These are phyloP conservation scores for Drepana falcataria DNA, from an alignment of 2,888 invertebrate species.

Conservation along the genomic window DNA sequence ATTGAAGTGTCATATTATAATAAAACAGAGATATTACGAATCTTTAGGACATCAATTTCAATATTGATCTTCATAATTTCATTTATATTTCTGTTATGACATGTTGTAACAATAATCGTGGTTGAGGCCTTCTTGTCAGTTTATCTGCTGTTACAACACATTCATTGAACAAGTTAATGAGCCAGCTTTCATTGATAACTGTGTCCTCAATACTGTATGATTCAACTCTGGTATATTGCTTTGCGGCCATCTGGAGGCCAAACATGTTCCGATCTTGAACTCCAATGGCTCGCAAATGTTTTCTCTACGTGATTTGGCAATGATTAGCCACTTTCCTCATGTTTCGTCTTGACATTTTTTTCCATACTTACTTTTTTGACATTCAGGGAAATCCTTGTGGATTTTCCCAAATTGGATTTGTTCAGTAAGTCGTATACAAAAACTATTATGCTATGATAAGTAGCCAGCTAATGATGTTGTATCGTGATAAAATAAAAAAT, in stretches of 20 bases:
- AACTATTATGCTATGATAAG: too few relatives aligned
- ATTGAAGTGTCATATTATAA: too few relatives aligned
- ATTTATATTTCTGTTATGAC: too few relatives aligned
- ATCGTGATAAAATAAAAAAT: too few relatives aligned
- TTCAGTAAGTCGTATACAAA: too few relatives aligned
- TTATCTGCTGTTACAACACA: neutral
- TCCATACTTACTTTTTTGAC: neutral
- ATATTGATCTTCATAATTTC: too few relatives aligned
- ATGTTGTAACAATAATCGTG: too few relatives aligned
- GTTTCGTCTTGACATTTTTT: neutral
- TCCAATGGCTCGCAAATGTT: neutral
- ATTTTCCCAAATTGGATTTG: neutral
- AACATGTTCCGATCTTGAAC: neutral
- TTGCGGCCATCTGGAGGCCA: neutral
- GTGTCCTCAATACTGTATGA: neutral
- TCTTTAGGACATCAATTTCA: too few relatives aligned
- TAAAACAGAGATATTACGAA: too few relatives aligned
- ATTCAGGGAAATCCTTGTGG: neutral
- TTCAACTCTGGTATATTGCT: neutral
- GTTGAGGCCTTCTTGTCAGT: too few relatives aligned
- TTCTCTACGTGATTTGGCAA: neutral
- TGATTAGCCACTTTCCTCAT: neutral
- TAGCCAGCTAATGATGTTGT: too few relatives aligned
- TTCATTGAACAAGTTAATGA: neutral
- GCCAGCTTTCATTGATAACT: neutral